Evolutionary conservation across 2,797 vertebrate genomes (phyloP), one percentile per base, ranked within the genome.

Genomic region (Sebastes flavidus): DNA sequence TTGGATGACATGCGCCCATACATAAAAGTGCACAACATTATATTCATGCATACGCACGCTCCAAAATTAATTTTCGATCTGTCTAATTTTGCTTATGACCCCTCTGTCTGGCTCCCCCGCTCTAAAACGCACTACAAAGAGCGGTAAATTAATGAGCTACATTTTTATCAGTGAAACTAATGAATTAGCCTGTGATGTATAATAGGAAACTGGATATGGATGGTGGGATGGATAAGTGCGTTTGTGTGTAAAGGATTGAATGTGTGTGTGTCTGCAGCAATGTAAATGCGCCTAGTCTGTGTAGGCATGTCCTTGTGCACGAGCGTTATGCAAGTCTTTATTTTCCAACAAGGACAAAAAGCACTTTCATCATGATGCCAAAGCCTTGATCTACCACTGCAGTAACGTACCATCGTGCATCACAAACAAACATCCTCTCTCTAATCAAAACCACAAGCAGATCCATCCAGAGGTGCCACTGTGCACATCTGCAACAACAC

Each of bases 141-240:
- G 66, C 36, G 6, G 46, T 67, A 69, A 89, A 91, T 90, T 92
- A 93, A 89, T 81, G 86, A 86, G 87, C 82, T 84, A 76, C 79
- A 84, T 87, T 89, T 90, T 89, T 91, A 91, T 93, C 88, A 88
- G 80, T 70, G 75, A 89, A 88, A 89, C 72, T 90, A 90, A 93
- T 93, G 85, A 93, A 93, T 92, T 87, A 87, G 87, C 77, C 80
- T 68, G 77, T 83, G 88, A 89, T 80, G 79, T 80, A 91, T 89
- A 87, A 89, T 46, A 70, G 76, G 77, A 81, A 88, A 81, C 63
- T 80, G 80, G 80, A 87, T 88, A 76, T 65, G 81, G 82, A 56
- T 82, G 81, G 80, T 80, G 84, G 69, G 82, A 87, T 71, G 76
- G 78, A 81, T 71, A 77, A 75, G 70, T 76, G 79, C 22, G 65